A percentile compares a stretch with the other conserved stretches of the same genome.
These are phyloP conservation scores for Anhinga rufa DNA, from an alignment of 2,113 vertebrate species.

Conservation along the genomic window DNA sequence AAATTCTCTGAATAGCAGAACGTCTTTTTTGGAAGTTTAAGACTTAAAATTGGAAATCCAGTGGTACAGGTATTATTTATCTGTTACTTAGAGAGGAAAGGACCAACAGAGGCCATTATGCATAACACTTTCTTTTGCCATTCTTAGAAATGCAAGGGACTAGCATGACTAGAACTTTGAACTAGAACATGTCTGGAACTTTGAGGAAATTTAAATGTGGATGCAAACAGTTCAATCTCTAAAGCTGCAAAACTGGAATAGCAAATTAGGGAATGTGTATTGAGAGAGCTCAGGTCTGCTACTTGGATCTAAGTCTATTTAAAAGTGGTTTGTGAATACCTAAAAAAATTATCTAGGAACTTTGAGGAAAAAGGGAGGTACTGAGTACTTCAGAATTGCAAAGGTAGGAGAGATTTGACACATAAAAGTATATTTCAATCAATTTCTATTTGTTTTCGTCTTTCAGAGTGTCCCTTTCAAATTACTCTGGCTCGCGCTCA, in stretches of 20 bases:
- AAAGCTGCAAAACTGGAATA: background rate
- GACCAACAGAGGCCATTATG: background rate
- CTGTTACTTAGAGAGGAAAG: background rate
- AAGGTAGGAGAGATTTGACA: background rate
- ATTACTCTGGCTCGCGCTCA: background rate
- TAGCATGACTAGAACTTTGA: background rate
- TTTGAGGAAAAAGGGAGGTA: background rate
- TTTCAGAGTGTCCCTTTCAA: constrained; percentile 3
- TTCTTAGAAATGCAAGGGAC: background rate
- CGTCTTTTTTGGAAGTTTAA: background rate
- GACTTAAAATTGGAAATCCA: background rate
- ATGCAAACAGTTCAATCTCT: background rate
- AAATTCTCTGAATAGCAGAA: background rate
- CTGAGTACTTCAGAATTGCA: background rate
- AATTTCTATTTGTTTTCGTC: background rate
- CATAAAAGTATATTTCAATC: constrained; percentile 1
- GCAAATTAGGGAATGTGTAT: constrained; percentile 6
- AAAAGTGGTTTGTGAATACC: constrained; percentile 12
- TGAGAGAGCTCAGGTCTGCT: background rate
- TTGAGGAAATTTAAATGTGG: background rate
- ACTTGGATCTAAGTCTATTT: constrained; percentile 6
- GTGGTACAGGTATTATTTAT: background rate
- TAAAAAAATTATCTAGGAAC: background rate
- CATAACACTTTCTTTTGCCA: background rate
- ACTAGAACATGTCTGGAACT: background rate